A percentile compares a stretch with the other conserved stretches of the same genome.
Evolutionary conservation across 2,888 invertebrate genomes (phyloP).

Genomic region (Dasypolia templi): DNA sequence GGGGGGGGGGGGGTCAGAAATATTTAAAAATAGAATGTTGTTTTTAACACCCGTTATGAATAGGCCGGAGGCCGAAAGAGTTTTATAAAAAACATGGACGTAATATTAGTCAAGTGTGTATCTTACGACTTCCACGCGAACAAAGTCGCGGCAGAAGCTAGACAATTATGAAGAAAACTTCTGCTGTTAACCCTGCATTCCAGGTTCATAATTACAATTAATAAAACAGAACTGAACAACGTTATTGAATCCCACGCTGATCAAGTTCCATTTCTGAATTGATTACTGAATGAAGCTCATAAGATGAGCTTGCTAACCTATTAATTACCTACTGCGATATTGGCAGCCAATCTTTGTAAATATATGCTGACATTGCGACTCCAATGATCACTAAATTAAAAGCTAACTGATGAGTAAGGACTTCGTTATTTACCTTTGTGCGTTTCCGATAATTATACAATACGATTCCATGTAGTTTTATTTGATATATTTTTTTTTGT

Average conservation of each 20-base stretch:
- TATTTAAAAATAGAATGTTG: no score
- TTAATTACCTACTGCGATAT: constrained; percentile 48
- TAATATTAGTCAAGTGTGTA: not conserved
- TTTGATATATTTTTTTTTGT: not conserved
- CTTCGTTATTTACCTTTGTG: constrained; percentile 3
- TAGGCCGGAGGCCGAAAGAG: not conserved
- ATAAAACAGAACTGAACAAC: constrained; percentile 23
- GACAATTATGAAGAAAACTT: not conserved
- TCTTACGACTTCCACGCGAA: not conserved
- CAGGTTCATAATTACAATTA: constrained; percentile 3
- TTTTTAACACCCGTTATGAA: no score
- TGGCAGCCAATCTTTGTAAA: constrained; percentile 14
- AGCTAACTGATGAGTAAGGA: not conserved
- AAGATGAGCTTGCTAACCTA: constrained; percentile 48
- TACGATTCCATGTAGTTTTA: not conserved
- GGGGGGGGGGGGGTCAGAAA: no score
- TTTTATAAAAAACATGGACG: not conserved
- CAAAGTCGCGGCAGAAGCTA: not conserved
- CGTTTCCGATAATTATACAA: not conserved
- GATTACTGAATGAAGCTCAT: constrained; percentile 44
- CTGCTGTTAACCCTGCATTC: not conserved
- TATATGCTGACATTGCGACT: constrained; percentile 8
- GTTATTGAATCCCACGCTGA: constrained; percentile 31
- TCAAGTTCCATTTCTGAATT: constrained; percentile 29
- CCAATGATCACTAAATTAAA: constrained; percentile 14